A percentile compares a stretch with the other conserved stretches of the same genome.
Evolutionary conservation across 2,888 invertebrate genomes (phyloP).

Genomic region (Amphiduros pacificus): DNA sequence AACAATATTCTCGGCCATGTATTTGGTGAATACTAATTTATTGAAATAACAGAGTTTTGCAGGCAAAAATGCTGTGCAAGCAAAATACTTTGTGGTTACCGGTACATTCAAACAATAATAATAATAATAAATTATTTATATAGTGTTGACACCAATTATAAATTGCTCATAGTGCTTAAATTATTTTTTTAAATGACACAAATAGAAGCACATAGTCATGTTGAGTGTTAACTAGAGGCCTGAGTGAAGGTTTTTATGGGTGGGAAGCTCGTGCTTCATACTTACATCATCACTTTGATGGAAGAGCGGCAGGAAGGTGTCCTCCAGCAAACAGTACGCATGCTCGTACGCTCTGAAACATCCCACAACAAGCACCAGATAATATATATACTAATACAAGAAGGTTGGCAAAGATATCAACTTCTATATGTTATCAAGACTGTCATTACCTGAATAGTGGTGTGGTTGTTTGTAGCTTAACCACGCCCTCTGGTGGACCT

Average conservation of each 20-base stretch:
- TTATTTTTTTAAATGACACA: no score
- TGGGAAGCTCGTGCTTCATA: no score
- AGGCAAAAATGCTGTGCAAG: no score
- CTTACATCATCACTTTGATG: conserved; percentile 79
- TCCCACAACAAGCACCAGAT: background rate
- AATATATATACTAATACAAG: background rate
- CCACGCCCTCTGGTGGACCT: conserved; percentile 68
- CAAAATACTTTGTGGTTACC: no score
- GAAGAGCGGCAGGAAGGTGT: conserved; percentile 75
- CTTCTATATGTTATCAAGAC: background rate
- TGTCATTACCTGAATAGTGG: conserved; percentile 66
- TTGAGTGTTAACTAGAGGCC: no score
- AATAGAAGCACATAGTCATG: no score
- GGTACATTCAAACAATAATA: no score
- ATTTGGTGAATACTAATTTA: background rate
- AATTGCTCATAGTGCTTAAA: no score
- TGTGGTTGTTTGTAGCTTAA: conserved; percentile 74
- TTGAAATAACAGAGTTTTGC: no score
- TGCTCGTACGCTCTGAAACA: conserved; percentile 73
- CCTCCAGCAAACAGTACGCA: conserved; percentile 74
- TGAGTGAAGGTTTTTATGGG: no score
- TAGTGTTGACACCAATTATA: no score
- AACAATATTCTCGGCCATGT: background rate
- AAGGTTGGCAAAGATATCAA: background rate
- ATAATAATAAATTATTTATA: no score